Base-by-base conservation (phyloP, 2,888 invertebrate genomes). In the Ichneumoninae sp. region DNA sequence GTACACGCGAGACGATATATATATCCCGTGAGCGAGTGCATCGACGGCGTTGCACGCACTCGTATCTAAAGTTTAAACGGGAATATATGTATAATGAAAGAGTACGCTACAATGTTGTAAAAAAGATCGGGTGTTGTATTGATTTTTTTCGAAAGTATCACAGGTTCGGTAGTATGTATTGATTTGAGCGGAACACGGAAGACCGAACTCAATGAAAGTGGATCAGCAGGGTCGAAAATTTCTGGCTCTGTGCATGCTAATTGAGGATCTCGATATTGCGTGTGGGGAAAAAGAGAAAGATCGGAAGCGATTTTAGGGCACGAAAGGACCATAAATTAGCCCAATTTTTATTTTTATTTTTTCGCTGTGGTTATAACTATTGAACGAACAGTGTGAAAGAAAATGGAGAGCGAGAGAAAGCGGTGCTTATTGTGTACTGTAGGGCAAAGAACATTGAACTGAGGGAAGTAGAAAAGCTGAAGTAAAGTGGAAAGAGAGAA, bases 201-300 rank as follows among this genome's bases (percentile, higher is more conserved):
- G 75, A 71, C 50, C 7, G 33, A 6, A 33, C 33, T 40, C 8
- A 10, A 40, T 40, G 52, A 63, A 79, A 78, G 36, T 40, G 33
- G 74, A 74, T 33, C 73, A 66, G 40, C 47, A 36, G 19, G 30
- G 33, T 6, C 57, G 40, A 44, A 60, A 1, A 60, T 60, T 63
- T 75, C 50, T 50, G 40, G 70, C 33, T 33, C 40, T 13, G 74
- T 52, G 63, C 47, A 30, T 60, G 30, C 30, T 60, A 76, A 76
- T 81, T 52, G 65, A 68, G 26, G 70, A 81, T 81, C 75, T 57
- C 69, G 69, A 76, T 81, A 16, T 63, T 63, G 63, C 69, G 44
- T 44, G 22, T 66, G 44, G 5, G 22, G 40, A 40, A 44, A 57
- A 44, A 57, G 71, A n/a, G 57, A 81, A 57, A 73, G 19, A n/a